Evolutionary conservation across 2,888 invertebrate genomes (phyloP).

Genomic region (Elysia crispata): DNA sequence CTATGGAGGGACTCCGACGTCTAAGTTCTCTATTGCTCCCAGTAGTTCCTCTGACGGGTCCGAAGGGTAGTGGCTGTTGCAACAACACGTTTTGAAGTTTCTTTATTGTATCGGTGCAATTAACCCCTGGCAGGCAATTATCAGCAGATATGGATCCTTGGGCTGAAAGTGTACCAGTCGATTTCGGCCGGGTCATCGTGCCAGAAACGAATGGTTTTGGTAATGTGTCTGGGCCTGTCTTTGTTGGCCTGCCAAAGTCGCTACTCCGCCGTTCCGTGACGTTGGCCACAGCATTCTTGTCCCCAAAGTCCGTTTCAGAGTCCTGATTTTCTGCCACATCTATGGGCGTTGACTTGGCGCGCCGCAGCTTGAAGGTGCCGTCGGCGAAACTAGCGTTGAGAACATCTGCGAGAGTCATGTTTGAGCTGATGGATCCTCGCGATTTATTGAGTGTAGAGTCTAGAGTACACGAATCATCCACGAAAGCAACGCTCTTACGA

Average conservation of each 20-base stretch:
- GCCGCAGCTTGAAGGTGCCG: conserved; percentile 41
- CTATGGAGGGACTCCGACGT: background rate
- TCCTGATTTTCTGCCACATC: too few relatives aligned
- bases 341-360: conserved; percentile 32
- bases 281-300: too few relatives aligned
- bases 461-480: conserved; percentile 21
- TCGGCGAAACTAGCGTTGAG: conserved; percentile 48
- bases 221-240: too few relatives aligned
- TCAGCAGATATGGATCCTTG: conserved; percentile 37
- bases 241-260: too few relatives aligned
- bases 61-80: conserved; percentile 55
- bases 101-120: conserved; percentile 51
- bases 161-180: too few relatives aligned
- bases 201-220: too few relatives aligned
- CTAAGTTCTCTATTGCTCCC: background rate
- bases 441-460: conserved; percentile 19
- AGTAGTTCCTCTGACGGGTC: conserved; percentile 13
- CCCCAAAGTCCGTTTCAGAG: too few relatives aligned
- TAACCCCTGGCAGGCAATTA: conserved; percentile 28
- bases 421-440: conserved; percentile 12
- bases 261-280: too few relatives aligned
- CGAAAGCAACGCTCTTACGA: conserved; percentile 42
- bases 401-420: conserved; percentile 50
- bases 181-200: too few relatives aligned
- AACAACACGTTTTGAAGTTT: conserved; percentile 55